phyloP scores from a whole-genome alignment of 2,797 vertebrate species.

The Spinibarbus caldwelli region DNA sequence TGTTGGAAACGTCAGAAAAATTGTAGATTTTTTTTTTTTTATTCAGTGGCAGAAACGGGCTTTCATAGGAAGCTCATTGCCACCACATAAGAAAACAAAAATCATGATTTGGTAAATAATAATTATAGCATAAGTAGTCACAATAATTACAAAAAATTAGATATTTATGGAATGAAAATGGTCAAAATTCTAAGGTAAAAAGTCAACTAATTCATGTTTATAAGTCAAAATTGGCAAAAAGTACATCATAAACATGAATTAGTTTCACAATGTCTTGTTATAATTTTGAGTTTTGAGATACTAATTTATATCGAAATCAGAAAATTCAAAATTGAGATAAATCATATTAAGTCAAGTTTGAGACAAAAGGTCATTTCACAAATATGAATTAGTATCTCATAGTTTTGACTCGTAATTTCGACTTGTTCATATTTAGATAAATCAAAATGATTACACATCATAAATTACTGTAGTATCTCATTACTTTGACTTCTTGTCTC shows the following conservation, averaged over 20 bases:
- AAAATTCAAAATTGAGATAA: neutral
- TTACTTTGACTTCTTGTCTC: neutral
- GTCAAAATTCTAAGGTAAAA: neutral
- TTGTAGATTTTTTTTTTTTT: too few relatives aligned
- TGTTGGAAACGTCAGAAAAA: too few relatives aligned
- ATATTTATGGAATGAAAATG: neutral
- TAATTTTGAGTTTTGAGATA: neutral
- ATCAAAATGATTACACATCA: neutral
- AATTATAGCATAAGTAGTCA: too few relatives aligned
- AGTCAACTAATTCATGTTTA: neutral
- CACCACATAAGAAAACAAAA: too few relatives aligned
- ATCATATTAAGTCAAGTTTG: too few relatives aligned
- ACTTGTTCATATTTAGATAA: neutral
- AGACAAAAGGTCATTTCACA: neutral
- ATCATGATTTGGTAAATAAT: neutral
- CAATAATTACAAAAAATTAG: too few relatives aligned
- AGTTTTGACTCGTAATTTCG: neutral
- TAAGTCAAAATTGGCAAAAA: neutral
- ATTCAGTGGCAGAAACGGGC: too few relatives aligned
- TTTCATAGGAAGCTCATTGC: too few relatives aligned
- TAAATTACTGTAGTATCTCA: too few relatives aligned
- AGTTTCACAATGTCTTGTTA: too few relatives aligned
- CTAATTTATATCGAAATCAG: neutral
- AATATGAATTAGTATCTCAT: neutral
- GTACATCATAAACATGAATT: neutral